These are phyloP conservation scores for Chloroceryle aenea DNA, from an alignment of 2,113 vertebrate genomes.

Conservation along the genomic window DNA sequence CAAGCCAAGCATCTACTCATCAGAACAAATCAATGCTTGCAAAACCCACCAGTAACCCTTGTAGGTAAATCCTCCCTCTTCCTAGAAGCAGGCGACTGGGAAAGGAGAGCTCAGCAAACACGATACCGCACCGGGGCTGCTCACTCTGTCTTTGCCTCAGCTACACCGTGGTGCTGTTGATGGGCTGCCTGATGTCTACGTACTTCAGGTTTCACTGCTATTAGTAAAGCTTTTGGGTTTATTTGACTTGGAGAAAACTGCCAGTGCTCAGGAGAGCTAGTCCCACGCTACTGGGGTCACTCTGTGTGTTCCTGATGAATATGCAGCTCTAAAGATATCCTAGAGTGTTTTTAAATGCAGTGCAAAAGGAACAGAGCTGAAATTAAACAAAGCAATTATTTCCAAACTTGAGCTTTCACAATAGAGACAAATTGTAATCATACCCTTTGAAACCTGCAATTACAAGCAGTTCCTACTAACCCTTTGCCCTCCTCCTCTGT, in stretches of 20 bases:
- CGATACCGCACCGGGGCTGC: neutral
- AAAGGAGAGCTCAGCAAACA: neutral
- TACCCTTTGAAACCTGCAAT: conserved; percentile 1
- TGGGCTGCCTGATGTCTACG: neutral
- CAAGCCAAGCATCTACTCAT: neutral
- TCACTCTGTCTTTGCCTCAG: neutral
- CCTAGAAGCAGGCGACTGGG: neutral
- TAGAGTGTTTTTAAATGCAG: neutral
- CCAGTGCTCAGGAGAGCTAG: neutral
- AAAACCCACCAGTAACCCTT: neutral
- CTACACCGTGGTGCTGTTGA: neutral
- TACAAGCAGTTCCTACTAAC: neutral
- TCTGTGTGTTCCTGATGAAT: neutral
- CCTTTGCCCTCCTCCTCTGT: neutral
- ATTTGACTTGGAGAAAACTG: neutral
- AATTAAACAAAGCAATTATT: conserved; percentile 6
- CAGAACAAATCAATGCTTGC: neutral
- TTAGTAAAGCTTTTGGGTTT: neutral
- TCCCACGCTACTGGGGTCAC: neutral
- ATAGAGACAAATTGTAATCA: conserved; percentile 27
- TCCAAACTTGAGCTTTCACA: conserved; percentile 6
- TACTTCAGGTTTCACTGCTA: neutral
- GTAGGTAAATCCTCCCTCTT: neutral
- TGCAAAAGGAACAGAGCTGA: neutral
- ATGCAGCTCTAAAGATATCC: neutral